Evolutionary conservation across 2,888 invertebrate genomes (phyloP).

Genomic region (Chesias legatella): DNA sequence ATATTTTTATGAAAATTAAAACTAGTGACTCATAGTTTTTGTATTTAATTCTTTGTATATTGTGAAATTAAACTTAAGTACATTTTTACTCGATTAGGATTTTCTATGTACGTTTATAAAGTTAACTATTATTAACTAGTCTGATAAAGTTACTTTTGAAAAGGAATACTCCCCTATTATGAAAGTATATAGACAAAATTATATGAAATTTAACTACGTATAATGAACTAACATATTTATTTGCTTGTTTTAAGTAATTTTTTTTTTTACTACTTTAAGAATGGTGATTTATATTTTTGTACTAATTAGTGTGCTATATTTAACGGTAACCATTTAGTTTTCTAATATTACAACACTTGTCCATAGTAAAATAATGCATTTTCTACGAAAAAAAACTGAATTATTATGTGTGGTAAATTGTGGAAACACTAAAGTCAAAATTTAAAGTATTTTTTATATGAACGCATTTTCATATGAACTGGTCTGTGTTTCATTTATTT

Average conservation of each 20-base stretch:
- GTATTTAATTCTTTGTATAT: conserved; percentile 8
- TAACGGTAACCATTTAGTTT: neutral
- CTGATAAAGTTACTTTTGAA: conserved; percentile 6
- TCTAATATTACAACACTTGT: too few relatives aligned
- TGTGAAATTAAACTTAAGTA: conserved; percentile 7
- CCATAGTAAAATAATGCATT: too few relatives aligned
- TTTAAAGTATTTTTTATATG: neutral
- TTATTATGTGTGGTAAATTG: neutral
- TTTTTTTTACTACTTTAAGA: conserved; percentile 10
- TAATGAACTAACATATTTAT: conserved; percentile 71
- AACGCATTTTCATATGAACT: neutral
- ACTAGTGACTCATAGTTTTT: neutral
- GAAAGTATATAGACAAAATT: conserved; percentile 21
- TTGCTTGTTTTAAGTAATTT: conserved; percentile 56
- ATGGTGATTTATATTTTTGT: conserved; percentile 27
- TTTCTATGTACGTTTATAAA: neutral
- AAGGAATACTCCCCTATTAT: conserved; percentile 17
- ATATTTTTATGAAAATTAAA: conserved; percentile 4
- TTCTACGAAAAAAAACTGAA: too few relatives aligned
- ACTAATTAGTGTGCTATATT: conserved; percentile 25
- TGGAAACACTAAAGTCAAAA: too few relatives aligned
- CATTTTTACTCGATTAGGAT: neutral
- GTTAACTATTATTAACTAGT: neutral
- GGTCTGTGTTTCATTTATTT: too few relatives aligned
- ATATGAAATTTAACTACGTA: conserved; percentile 44